Evolutionary conservation across 2,113 vertebrate genomes (phyloP).

Genomic region (Tamias sibiricus): DNA sequence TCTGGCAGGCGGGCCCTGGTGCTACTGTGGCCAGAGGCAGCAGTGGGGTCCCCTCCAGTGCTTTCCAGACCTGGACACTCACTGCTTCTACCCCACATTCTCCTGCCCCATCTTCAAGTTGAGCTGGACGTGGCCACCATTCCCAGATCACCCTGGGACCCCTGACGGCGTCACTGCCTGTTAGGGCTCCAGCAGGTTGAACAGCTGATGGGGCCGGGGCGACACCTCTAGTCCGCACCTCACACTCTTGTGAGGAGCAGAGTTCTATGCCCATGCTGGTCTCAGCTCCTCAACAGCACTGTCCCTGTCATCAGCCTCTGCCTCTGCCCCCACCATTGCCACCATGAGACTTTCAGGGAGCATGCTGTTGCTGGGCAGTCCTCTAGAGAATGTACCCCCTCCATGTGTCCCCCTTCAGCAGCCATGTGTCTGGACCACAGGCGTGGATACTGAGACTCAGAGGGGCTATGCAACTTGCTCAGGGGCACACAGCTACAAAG

Average conservation of each 20-base stretch:
- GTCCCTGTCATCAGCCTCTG: accelerated
- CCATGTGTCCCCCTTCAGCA: accelerated
- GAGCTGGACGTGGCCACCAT: too few relatives aligned
- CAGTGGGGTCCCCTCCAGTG: too few relatives aligned
- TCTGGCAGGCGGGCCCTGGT: too few relatives aligned
- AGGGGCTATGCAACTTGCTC: background rate
- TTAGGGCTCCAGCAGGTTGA: accelerated
- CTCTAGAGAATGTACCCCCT: accelerated
- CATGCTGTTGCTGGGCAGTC: accelerated
- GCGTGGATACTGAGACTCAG: background rate
- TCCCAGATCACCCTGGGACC: too few relatives aligned
- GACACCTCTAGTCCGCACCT: accelerated
- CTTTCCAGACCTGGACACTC: too few relatives aligned
- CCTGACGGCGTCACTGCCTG: too few relatives aligned
- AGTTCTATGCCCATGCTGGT: too few relatives aligned
- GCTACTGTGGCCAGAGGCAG: too few relatives aligned
- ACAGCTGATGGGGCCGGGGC: background rate
- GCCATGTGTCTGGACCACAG: accelerated
- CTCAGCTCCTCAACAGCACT: background rate
- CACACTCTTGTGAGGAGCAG: accelerated
- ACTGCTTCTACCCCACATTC: too few relatives aligned
- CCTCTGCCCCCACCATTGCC: accelerated
- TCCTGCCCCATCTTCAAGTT: too few relatives aligned
- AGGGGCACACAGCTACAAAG: background rate
- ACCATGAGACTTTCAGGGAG: background rate